These are phyloP conservation scores for Tenthredo mesomela DNA, from an alignment of 2,888 invertebrate species.

Conservation along the genomic window DNA sequence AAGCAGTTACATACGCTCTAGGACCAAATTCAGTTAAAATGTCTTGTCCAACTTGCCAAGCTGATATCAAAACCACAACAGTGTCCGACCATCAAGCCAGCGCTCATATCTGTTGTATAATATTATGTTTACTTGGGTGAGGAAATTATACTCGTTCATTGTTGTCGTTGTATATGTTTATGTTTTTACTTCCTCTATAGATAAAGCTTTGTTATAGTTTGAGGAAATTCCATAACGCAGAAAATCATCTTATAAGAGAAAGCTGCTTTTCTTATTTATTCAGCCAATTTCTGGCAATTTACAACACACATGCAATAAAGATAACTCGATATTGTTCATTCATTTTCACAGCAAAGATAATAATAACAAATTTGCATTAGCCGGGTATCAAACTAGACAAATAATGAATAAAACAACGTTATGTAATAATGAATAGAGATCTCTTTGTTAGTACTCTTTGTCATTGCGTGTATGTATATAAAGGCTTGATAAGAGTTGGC, in stretches of 20 bases:
- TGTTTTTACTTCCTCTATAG: too few relatives aligned
- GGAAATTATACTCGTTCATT: background rate
- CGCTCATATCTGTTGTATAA: slow-evolving; percentile 77
- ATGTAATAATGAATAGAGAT: background rate
- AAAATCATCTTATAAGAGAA: background rate
- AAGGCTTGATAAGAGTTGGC: background rate
- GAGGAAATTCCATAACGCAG: background rate
- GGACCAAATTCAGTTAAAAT: slow-evolving; percentile 74
- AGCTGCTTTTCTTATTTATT: too few relatives aligned
- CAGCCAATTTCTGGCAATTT: background rate
- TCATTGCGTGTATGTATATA: background rate
- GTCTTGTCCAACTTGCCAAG: slow-evolving; percentile 77
- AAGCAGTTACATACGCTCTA: slow-evolving; percentile 68
- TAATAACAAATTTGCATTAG: background rate
- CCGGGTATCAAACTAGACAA: background rate
- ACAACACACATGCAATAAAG: background rate
- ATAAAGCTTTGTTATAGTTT: background rate
- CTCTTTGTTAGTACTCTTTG: background rate
- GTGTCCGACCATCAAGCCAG: slow-evolving; percentile 77
- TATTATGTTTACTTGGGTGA: slow-evolving; percentile 75
- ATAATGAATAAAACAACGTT: background rate
- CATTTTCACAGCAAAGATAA: background rate
- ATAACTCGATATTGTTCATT: background rate
- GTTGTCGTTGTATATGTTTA: too few relatives aligned
- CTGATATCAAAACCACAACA: slow-evolving; percentile 78